phyloP scores from a whole-genome alignment of 1,140 invertebrate species.

The Temnothorax longispinosus region DNA sequence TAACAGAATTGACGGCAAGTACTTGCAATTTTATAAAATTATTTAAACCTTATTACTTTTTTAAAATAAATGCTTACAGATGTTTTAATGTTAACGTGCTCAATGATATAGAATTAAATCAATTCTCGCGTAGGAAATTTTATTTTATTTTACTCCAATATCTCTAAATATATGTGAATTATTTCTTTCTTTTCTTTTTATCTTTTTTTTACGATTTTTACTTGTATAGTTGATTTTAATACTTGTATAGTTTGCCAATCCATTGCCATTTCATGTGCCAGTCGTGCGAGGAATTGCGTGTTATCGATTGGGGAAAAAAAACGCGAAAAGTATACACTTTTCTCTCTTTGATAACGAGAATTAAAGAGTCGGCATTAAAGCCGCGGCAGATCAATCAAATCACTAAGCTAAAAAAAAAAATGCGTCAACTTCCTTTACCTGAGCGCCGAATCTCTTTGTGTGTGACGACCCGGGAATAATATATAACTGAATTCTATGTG shows the following conservation, averaged over 20 bases:
- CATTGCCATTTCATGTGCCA: not conserved
- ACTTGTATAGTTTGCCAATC: not conserved
- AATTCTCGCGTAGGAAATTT: not conserved
- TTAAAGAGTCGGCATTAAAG: not conserved
- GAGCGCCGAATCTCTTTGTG: slow-evolving; percentile 23
- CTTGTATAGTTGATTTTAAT: not conserved
- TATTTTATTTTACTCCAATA: not conserved
- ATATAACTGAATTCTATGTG: slow-evolving; percentile 32
- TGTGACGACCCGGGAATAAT: slow-evolving; percentile 34
- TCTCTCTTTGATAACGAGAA: not conserved
- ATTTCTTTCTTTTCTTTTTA: not conserved
- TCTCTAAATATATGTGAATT: not conserved
- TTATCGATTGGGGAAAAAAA: not conserved
- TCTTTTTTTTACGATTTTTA: not conserved
- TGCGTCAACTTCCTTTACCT: not conserved
- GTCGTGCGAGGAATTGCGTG: not conserved
- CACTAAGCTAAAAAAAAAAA: not conserved
- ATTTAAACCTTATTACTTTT: not conserved
- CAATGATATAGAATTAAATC: not conserved
- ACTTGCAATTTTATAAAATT: not conserved
- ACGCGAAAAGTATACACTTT: not conserved
- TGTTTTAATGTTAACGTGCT: not conserved
- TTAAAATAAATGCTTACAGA: not conserved
- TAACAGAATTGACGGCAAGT: not conserved
- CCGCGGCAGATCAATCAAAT: not conserved